Percentiles rank a stretch among this genome's conserved stretches.
Evolutionary conservation across 2,888 invertebrate genomes (phyloP).

Genomic region (Conistra vaccinii): DNA sequence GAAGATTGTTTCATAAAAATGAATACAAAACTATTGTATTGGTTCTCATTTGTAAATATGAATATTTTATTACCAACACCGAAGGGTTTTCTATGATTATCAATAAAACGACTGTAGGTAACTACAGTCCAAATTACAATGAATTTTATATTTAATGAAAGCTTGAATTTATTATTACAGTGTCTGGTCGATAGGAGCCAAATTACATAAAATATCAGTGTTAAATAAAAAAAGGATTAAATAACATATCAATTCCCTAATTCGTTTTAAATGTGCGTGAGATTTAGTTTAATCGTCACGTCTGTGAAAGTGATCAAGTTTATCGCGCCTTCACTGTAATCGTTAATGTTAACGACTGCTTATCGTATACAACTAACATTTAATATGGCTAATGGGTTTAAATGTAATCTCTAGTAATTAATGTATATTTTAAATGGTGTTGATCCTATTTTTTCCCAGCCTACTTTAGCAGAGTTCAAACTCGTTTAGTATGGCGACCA

Average conservation of each 20-base stretch:
- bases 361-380: conserved; percentile 46
- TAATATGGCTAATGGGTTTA: conserved; percentile 50
- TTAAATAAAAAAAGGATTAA: not conserved
- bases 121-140: not conserved
- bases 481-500: not conserved
- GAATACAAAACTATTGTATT: conserved; percentile 9
- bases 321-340: conserved; percentile 46
- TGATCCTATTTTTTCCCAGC: conserved; percentile 27
- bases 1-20: conserved; percentile 11
- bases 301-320: conserved; percentile 45
- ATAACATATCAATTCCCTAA: conserved; percentile 16
- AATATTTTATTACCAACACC: conserved; percentile 11
- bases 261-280: conserved; percentile 32
- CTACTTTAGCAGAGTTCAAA: not conserved
- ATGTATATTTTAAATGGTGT: conserved; percentile 28
- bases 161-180: conserved; percentile 13
- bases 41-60: conserved; percentile 19
- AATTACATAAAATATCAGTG: not conserved
- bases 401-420: conserved; percentile 38
- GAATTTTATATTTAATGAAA: conserved; percentile 1
- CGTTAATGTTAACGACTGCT: conserved; percentile 48
- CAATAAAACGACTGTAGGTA: not conserved
- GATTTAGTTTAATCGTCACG: conserved; percentile 27
- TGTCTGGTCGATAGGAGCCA: not conserved
- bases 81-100: conserved; percentile 2